These are phyloP conservation scores for Galagoides demidoff DNA, from an alignment of 2,797 vertebrate genomes.

Conservation along the genomic window DNA sequence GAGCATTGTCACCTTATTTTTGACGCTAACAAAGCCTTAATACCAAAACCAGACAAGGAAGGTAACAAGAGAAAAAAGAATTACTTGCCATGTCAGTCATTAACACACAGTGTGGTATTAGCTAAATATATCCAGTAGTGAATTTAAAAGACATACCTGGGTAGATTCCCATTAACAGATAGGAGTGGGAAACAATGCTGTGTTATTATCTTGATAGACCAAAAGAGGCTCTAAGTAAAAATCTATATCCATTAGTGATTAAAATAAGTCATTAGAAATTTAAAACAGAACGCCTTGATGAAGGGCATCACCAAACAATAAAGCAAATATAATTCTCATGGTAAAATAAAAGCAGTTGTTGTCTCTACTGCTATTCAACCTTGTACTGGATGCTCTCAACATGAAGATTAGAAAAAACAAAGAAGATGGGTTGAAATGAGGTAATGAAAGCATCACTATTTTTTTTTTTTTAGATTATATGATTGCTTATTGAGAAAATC, in stretches of 20 bases:
- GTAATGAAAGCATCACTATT: not conserved
- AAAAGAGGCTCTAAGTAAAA: not conserved
- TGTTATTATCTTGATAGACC: not conserved
- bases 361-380: not conserved
- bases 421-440: not conserved
- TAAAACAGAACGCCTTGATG: not conserved
- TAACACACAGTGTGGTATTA: not conserved
- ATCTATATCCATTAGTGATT: not conserved
- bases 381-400: not conserved
- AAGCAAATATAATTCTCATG: not conserved
- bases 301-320: not conserved
- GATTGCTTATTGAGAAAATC: not conserved
- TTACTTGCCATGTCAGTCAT: not conserved
- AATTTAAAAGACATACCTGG: not conserved
- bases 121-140: not conserved
- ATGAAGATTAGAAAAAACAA: not conserved
- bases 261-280: constrained; percentile 2
- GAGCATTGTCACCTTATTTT: not conserved
- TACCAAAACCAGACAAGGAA: not conserved
- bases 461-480: not conserved
- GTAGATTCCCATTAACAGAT: not conserved
- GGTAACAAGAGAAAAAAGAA: not conserved
- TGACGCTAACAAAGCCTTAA: not conserved
- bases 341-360: not conserved
- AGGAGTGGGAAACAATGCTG: not conserved